Conservation (phyloP, 2,113 vertebrate species). For the Nyctibius bracteatus region DNA sequence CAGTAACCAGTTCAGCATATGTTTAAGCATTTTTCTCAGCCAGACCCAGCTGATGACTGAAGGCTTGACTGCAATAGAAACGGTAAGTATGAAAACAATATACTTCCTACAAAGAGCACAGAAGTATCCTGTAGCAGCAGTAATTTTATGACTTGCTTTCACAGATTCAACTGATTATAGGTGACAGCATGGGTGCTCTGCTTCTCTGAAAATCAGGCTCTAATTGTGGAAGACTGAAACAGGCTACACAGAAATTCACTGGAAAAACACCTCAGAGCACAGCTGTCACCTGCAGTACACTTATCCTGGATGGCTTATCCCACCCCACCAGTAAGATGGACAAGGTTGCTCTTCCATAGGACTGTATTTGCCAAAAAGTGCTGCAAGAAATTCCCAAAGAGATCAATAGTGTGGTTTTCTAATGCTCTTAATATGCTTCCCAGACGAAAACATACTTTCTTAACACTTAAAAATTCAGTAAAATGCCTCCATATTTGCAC, state of each 20-base stretch:
- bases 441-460: background rate
- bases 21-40: background rate
- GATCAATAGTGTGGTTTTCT: background rate
- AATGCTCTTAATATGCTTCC: background rate
- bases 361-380: background rate
- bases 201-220: background rate
- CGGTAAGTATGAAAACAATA: background rate
- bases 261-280: background rate
- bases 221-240: background rate
- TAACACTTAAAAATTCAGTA: background rate
- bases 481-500: background rate
- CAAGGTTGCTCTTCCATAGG: background rate
- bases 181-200: background rate
- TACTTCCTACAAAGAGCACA: background rate
- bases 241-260: background rate
- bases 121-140: background rate
- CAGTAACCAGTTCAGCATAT: background rate
- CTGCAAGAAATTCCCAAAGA: background rate
- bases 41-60: background rate
- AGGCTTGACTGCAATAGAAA: background rate
- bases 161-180: background rate
- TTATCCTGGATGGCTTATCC: background rate
- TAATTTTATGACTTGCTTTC: background rate
- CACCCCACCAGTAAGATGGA: background rate
- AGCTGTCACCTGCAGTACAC: background rate